These are phyloP conservation scores for Abramis brama DNA, from an alignment of 2,113 vertebrate genomes.

Conservation along the genomic window DNA sequence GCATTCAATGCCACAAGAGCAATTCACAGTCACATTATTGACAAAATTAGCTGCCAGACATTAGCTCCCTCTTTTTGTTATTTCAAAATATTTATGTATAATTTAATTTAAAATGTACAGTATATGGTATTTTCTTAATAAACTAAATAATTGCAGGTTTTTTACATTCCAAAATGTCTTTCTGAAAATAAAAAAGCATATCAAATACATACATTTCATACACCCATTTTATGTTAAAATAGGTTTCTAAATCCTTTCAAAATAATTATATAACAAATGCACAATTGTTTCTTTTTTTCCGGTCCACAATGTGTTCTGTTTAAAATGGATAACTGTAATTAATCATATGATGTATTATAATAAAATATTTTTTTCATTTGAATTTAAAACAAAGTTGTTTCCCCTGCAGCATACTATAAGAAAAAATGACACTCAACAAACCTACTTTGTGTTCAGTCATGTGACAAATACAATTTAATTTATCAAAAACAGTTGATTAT, in stretches of 20 bases:
- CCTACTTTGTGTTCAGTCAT: neutral
- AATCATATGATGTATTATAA: neutral
- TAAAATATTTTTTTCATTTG: neutral
- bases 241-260: too few relatives aligned
- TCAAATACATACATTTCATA: neutral
- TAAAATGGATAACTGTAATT: neutral
- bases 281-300: too few relatives aligned
- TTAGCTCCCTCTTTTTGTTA: too few relatives aligned
- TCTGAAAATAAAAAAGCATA: neutral
- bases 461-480: neutral
- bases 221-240: neutral
- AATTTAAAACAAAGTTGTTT: neutral
- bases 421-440: neutral
- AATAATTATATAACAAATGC: too few relatives aligned
- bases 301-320: neutral
- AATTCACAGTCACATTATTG: neutral
- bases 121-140: neutral
- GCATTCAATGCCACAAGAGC: neutral
- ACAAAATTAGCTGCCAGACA: neutral
- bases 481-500: neutral
- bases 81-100: neutral
- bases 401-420: neutral
- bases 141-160: neutral
- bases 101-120: too few relatives aligned
- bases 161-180: neutral